Percentiles rank a stretch among this genome's conserved stretches.
Evolutionary conservation across 2,113 vertebrate species (phyloP).

Genomic region (Apaloderma vittatum): DNA sequence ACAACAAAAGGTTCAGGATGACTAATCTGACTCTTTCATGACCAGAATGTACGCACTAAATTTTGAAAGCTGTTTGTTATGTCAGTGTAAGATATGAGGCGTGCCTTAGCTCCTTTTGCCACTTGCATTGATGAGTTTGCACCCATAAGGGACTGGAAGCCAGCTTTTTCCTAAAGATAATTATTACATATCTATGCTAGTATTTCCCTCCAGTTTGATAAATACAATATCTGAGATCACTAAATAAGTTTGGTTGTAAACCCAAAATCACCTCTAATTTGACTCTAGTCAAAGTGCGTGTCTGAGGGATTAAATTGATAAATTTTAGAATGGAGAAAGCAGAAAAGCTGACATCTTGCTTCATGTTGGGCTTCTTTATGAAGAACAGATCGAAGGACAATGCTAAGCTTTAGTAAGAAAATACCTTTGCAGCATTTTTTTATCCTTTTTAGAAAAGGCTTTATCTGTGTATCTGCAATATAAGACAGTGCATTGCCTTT

Average conservation of each 20-base stretch:
- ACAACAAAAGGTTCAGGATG: slow-evolving; percentile 18
- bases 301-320: not conserved
- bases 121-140: not conserved
- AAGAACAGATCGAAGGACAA: not conserved
- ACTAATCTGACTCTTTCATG: slow-evolving; percentile 23
- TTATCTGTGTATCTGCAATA: not conserved
- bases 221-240: not conserved
- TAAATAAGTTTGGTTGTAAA: not conserved
- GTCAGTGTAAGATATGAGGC: not conserved
- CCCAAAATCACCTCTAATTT: not conserved
- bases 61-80: slow-evolving; percentile 4
- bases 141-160: not conserved
- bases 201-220: not conserved
- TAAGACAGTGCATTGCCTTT: not conserved
- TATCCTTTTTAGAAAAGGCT: not conserved
- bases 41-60: not conserved
- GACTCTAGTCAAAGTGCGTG: not conserved
- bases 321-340: not conserved
- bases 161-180: not conserved
- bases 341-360: not conserved
- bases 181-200: not conserved
- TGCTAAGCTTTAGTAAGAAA: not conserved
- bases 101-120: not conserved
- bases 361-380: not conserved
- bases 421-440: not conserved